Evolutionary conservation across 2,888 invertebrate genomes (phyloP), one percentile per base, ranked within the genome.

Genomic region (Drosophila fulvimacula): DNA sequence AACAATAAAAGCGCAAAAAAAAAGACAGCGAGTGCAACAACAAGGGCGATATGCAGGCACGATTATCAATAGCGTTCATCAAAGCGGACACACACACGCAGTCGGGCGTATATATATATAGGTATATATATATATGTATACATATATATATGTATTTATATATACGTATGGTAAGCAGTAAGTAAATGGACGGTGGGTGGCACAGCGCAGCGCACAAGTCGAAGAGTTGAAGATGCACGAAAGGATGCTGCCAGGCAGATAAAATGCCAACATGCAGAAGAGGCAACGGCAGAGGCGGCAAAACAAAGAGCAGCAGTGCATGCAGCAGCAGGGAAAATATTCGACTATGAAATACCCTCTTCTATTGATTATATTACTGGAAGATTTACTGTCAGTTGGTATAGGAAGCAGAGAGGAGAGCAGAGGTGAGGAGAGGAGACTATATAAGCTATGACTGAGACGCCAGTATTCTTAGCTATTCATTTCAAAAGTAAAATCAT

Each of bases 11-110:
- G 19, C 75, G 64, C 42, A 42, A 61, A 49, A 65, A 67, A 52
- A 76, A 62, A 39, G 15, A 30, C 67, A 52, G 65, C 55, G 60
- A 53, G 44, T 57, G 72, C 46, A 64, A 10, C 55, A 64, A 44
- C 60, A 59, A 62, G 39, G 46, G 27, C 61, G 68, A 74, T 67
- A 63, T 61, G 49, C 69, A 63, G 66, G 42, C 38, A 64, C 72
- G 70, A 83, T 80, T 80, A 80, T 80, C 80, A 80, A 80, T 80
- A 78, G 80, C 81, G 74, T 74, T 80, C 84, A 80, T 80, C 84
- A 73, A 66, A 60, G 41, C 34, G 49, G 5, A 41, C 34, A 52
- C 41, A 55, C 30, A 49, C 30, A 44, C 27, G 49, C 55, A 55
- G 38, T 32, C 24, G 27, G 13, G 11, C 42, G 38, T 0, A 24